These are phyloP conservation scores for Smutsia gigantea DNA, from an alignment of 2,797 vertebrate genomes.

Conservation along the genomic window DNA sequence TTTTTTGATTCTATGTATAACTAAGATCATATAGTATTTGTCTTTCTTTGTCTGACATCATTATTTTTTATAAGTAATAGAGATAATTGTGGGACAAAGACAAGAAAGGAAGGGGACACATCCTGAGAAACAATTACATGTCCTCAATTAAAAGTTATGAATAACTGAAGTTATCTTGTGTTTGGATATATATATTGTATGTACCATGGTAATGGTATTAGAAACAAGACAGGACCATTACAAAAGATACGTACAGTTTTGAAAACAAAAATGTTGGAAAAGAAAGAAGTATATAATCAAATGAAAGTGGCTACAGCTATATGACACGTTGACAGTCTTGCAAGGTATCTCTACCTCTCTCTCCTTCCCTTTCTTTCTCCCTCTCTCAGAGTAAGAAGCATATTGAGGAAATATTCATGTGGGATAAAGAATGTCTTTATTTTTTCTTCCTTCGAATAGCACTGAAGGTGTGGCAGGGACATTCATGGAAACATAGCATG, in stretches of 20 bases:
- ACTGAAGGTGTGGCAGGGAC: background rate
- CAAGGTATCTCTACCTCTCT: background rate
- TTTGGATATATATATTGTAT: background rate
- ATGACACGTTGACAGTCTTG: background rate
- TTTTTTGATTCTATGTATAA: background rate
- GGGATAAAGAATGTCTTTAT: slow-evolving; percentile 37
- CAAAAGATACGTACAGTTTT: background rate
- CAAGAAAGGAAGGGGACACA: background rate
- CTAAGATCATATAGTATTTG: background rate
- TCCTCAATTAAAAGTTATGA: background rate
- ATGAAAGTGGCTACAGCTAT: background rate
- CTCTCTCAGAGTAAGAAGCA: background rate
- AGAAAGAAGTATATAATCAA: background rate
- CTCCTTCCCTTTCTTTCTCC: background rate
- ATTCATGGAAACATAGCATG: background rate
- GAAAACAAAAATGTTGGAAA: slow-evolving; percentile 29
- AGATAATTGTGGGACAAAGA: background rate
- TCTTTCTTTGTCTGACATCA: background rate
- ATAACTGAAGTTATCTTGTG: background rate
- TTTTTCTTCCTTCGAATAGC: slow-evolving; percentile 27
- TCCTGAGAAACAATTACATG: background rate
- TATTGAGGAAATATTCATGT: slow-evolving; percentile 6
- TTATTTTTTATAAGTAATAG: background rate
- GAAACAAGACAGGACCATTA: background rate
- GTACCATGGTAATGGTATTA: background rate